A percentile compares a stretch with the other conserved stretches of the same genome.
phyloP scores from a whole-genome alignment of 2,797 vertebrate genomes.

The Notoglanidium macrostoma region DNA sequence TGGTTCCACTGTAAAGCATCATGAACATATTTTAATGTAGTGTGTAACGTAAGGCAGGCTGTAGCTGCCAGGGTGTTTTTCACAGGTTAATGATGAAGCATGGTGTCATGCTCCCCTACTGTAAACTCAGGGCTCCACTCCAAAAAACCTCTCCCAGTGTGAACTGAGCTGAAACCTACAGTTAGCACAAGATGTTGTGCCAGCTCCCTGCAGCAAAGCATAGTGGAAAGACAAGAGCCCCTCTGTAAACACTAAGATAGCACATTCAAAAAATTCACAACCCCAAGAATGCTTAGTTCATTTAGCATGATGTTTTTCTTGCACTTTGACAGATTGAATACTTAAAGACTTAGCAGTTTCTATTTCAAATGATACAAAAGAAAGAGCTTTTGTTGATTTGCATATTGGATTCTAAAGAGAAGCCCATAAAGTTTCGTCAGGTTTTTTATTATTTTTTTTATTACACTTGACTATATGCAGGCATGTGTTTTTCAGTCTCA shows the following conservation, averaged over 20 bases:
- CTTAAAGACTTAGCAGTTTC: not conserved
- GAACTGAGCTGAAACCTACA: slow-evolving; percentile 68
- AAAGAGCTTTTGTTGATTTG: not conserved
- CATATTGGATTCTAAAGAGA: not conserved
- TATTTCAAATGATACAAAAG: not conserved
- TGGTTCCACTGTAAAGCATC: slow-evolving; percentile 16
- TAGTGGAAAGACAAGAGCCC: not conserved
- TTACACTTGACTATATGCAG: not conserved
- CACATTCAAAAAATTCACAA: not conserved
- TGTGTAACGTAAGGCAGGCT: slow-evolving; percentile 31
- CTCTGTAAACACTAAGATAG: not conserved
- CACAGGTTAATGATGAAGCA: slow-evolving; percentile 55
- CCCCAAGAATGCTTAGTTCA: not conserved
- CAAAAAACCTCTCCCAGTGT: slow-evolving; percentile 58
- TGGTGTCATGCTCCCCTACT: slow-evolving; percentile 47
- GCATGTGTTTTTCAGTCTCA: not conserved
- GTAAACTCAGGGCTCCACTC: slow-evolving; percentile 46
- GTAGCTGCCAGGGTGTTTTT: slow-evolving; percentile 50
- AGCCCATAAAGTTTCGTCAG: not conserved
- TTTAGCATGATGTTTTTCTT: not conserved
- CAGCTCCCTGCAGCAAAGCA: slow-evolving; percentile 54
- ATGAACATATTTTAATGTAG: slow-evolving; percentile 34
- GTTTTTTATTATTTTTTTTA: not conserved
- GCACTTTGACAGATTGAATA: not conserved
- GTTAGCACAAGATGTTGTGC: slow-evolving; percentile 61